These are phyloP conservation scores for Dendrocincla tyrannina DNA, from an alignment of 2,797 vertebrate genomes.

Conservation along the genomic window DNA sequence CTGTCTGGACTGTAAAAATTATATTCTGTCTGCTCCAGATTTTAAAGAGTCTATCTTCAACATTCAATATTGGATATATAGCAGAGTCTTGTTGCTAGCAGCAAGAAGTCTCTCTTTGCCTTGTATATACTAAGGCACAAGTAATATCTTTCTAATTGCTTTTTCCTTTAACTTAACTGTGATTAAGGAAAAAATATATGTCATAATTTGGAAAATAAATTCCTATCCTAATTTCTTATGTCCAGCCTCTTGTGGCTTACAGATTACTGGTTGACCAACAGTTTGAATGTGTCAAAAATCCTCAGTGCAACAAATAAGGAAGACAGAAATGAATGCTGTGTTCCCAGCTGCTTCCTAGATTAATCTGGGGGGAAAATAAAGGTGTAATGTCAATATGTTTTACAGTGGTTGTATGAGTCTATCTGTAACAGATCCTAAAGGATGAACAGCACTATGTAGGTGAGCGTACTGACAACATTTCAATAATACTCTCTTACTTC, in stretches of 20 bases:
- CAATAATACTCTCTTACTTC: neutral
- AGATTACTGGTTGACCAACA: neutral
- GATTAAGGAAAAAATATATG: conserved; percentile 13
- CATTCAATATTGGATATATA: conserved; percentile 15
- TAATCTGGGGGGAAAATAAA: neutral
- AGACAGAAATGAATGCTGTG: neutral
- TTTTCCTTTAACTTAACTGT: conserved; percentile 34
- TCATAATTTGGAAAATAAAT: conserved; percentile 40
- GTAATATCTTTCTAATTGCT: conserved; percentile 16
- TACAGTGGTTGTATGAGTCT: neutral
- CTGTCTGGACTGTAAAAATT: neutral
- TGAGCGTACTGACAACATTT: neutral
- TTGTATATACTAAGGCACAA: conserved; percentile 23
- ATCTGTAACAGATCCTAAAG: neutral
- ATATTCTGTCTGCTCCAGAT: neutral
- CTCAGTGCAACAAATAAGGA: neutral
- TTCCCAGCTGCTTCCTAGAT: neutral
- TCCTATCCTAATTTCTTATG: neutral
- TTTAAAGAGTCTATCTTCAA: conserved; percentile 43
- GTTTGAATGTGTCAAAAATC: neutral
- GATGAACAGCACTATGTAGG: neutral
- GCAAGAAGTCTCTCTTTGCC: neutral
- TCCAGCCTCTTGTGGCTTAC: neutral
- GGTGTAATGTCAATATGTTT: neutral
- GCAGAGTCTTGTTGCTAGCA: neutral